Percentiles rank a stretch among this genome's conserved stretches.
phyloP scores from a whole-genome alignment of 1,140 invertebrate genomes.

The Drosophila arawakana region DNA sequence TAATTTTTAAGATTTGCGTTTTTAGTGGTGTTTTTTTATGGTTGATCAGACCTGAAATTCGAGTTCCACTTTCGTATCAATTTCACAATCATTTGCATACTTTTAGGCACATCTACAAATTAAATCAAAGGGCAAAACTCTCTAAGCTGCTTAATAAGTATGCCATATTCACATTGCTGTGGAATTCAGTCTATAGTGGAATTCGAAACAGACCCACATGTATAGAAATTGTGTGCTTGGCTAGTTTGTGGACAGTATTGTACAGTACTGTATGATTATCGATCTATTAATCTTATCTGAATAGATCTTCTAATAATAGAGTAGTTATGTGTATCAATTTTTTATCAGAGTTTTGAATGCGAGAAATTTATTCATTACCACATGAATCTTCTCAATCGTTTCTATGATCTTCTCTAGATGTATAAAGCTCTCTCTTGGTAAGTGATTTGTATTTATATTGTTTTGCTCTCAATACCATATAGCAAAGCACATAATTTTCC shows the following conservation, averaged over 20 bases:
- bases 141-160: background rate
- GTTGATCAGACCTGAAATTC: slow-evolving; percentile 17
- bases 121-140: no score
- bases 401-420: slow-evolving; percentile 38
- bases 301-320: slow-evolving; percentile 46
- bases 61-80: slow-evolving; percentile 38
- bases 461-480: slow-evolving; percentile 52
- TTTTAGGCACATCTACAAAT: background rate
- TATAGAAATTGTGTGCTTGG: slow-evolving; percentile 74
- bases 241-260: slow-evolving; percentile 72
- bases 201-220: slow-evolving; percentile 6
- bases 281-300: slow-evolving; percentile 22
- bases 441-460: slow-evolving; percentile 42
- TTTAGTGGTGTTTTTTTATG: slow-evolving; percentile 40
- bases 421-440: slow-evolving; percentile 74
- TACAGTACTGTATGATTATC: slow-evolving; percentile 36
- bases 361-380: slow-evolving; percentile 26
- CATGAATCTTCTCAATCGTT: slow-evolving; percentile 10
- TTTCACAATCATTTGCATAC: slow-evolving; percentile 7
- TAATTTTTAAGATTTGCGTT: slow-evolving; percentile 79
- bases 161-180: slow-evolving; percentile 2
- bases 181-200: background rate
- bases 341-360: slow-evolving; percentile 41
- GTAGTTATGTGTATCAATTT: slow-evolving; percentile 20
- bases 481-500: slow-evolving; percentile 76